Evolutionary conservation across 2,113 vertebrate species (phyloP).

Genomic region (Genyomyrus donnyi): DNA sequence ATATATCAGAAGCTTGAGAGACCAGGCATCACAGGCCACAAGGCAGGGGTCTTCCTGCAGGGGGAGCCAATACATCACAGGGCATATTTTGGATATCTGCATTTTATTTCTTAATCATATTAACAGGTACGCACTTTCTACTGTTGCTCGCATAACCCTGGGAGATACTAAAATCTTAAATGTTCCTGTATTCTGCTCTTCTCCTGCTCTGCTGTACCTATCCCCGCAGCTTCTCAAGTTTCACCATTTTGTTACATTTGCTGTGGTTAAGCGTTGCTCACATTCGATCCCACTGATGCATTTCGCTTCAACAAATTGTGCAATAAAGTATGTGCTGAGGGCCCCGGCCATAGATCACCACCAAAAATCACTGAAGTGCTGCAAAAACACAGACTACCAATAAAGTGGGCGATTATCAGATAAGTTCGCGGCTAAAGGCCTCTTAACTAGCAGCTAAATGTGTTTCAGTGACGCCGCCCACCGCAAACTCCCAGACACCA

Average conservation of each 20-base stretch:
- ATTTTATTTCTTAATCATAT: neutral
- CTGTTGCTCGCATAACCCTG: neutral
- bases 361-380: neutral
- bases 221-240: neutral
- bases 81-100: neutral
- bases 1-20: neutral
- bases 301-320: neutral
- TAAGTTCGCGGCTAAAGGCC: neutral
- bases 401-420: neutral
- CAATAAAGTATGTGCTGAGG: neutral
- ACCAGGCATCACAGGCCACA: neutral
- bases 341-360: neutral
- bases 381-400: neutral
- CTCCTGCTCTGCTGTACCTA: neutral
- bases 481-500: constrained; percentile 27
- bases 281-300: neutral
- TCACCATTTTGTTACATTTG: neutral
- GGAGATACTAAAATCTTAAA: neutral
- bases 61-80: neutral
- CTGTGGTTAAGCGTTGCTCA: neutral
- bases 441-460: constrained; percentile 25
- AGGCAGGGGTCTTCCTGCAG: neutral
- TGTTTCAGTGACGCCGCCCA: constrained; percentile 18
- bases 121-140: neutral
- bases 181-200: neutral